Conservation (phyloP, 2,113 vertebrate species). For the Scalopus aquaticus region DNA sequence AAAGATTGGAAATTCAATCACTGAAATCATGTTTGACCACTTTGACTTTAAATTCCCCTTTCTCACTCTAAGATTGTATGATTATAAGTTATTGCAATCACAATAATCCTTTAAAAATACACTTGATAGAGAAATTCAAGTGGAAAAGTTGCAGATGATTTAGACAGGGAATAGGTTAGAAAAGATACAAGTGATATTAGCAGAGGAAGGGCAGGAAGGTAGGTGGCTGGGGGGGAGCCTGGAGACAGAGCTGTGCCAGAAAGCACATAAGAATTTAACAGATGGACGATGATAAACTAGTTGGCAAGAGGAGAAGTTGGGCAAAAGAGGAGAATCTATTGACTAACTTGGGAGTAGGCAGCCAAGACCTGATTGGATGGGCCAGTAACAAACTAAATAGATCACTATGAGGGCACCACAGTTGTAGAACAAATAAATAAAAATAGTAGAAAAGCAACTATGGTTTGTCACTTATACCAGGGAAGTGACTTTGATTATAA, state of each 20-base stretch:
- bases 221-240: slow-evolving; percentile 64
- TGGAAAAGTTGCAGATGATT: background rate
- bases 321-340: slow-evolving; percentile 42
- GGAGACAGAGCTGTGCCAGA: slow-evolving; percentile 61
- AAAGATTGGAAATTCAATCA: background rate
- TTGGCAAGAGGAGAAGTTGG: slow-evolving; percentile 57
- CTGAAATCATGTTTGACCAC: background rate
- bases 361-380: background rate
- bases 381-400: background rate
- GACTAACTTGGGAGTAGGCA: background rate
- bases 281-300: slow-evolving; percentile 73
- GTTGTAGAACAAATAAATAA: background rate
- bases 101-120: background rate
- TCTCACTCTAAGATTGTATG: background rate
- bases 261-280: slow-evolving; percentile 66
- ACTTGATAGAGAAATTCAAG: background rate
- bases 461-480: background rate
- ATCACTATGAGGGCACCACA: background rate
- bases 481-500: background rate
- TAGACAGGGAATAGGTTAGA: slow-evolving; percentile 25
- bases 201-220: slow-evolving; percentile 74
- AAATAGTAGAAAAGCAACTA: background rate
- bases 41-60: background rate
- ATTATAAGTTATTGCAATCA: background rate
- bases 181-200: slow-evolving; percentile 46